phyloP scores from a whole-genome alignment of 2,888 invertebrate genomes.

The Syrista parreyssii region DNA sequence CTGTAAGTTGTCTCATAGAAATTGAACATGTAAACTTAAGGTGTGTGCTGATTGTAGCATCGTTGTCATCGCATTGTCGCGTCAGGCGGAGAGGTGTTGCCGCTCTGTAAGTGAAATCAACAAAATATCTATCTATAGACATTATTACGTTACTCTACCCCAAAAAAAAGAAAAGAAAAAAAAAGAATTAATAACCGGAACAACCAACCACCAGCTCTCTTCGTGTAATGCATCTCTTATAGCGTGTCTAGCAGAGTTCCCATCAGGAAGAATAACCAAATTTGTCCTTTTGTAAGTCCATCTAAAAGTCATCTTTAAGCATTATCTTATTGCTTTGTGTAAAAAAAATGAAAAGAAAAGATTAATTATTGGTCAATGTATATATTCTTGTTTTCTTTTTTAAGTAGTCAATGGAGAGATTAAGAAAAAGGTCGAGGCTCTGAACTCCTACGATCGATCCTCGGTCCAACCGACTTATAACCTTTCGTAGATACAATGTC shows the following conservation, averaged over 20 bases:
- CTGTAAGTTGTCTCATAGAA: constrained; percentile 57
- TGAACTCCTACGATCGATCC: not conserved
- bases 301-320: constrained; percentile 28
- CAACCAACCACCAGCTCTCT: constrained; percentile 34
- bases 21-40: constrained; percentile 54
- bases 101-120: constrained; percentile 65
- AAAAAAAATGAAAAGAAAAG: constrained; percentile 27
- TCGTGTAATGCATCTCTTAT: constrained; percentile 31
- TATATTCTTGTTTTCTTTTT: constrained; percentile 13
- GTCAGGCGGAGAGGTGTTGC: constrained; percentile 65
- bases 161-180: not conserved
- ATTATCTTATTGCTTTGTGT: constrained; percentile 5
- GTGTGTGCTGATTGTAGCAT: constrained; percentile 66
- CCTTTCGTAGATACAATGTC: constrained; percentile 21
- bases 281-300: constrained; percentile 4
- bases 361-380: constrained; percentile 25
- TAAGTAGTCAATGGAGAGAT: not conserved
- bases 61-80: constrained; percentile 64
- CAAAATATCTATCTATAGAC: constrained; percentile 45
- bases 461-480: not conserved
- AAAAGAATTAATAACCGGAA: constrained; percentile 23
- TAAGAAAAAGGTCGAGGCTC: not conserved
- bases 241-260: constrained; percentile 39
- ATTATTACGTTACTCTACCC: constrained; percentile 18
- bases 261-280: constrained; percentile 1